Percentiles rank a stretch among this genome's conserved stretches.
Evolutionary conservation across 2,113 vertebrate species (phyloP).

Genomic region (Mesembrinibis cayennensis): DNA sequence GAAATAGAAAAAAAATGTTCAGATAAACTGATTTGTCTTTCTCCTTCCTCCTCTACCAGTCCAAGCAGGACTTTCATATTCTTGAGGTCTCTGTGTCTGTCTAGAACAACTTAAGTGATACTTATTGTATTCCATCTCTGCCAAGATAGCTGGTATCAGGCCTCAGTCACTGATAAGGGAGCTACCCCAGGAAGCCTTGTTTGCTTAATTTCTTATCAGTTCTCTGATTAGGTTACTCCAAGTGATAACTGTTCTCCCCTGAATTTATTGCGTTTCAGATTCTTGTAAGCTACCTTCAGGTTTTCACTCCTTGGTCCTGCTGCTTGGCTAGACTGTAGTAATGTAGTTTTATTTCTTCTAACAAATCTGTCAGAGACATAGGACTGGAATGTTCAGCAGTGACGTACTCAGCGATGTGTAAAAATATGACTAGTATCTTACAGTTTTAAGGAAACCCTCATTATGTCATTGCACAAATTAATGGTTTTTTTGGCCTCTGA

Average conservation of each 20-base stretch:
- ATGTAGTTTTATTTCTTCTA: background rate
- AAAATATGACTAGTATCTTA: background rate
- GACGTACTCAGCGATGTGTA: rapidly evolving
- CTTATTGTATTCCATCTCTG: background rate
- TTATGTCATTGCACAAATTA: background rate
- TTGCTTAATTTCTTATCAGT: background rate
- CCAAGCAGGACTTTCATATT: background rate
- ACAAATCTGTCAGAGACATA: background rate
- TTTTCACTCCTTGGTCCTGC: background rate
- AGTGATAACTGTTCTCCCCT: background rate
- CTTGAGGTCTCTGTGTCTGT: background rate
- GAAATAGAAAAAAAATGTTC: background rate
- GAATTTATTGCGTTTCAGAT: background rate
- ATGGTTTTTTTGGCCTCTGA: background rate
- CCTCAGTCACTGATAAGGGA: background rate
- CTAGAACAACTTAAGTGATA: background rate
- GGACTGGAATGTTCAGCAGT: background rate
- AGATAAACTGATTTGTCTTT: background rate
- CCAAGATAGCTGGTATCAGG: background rate
- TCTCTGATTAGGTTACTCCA: background rate
- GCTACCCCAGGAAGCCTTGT: background rate
- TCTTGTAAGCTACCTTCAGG: background rate
- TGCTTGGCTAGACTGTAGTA: background rate
- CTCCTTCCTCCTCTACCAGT: background rate
- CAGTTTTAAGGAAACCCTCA: background rate